Conservation (phyloP, 2,113 vertebrate genomes). For the Origma solitaria region DNA sequence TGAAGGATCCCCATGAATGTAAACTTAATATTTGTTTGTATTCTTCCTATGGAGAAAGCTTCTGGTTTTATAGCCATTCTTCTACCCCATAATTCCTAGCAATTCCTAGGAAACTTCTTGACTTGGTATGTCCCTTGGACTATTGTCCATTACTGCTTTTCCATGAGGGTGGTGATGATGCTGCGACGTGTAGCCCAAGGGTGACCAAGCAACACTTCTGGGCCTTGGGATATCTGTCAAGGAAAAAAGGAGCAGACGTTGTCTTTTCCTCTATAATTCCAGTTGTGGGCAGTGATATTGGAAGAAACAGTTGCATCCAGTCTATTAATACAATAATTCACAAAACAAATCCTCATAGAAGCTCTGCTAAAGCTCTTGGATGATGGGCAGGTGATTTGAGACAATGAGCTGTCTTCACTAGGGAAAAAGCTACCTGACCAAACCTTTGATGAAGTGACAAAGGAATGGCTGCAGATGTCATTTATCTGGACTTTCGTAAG, state of each 20-base stretch:
- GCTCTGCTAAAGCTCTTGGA: too few species aligned
- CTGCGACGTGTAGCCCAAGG: not conserved
- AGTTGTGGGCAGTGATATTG: rapidly evolving
- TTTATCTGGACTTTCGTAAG: not conserved
- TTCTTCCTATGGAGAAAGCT: not conserved
- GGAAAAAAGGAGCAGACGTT: not conserved
- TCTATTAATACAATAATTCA: not conserved
- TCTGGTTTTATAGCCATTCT: not conserved
- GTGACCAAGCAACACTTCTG: not conserved
- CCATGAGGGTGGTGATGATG: rapidly evolving
- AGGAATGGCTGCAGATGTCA: not conserved
- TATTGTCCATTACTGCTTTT: not conserved
- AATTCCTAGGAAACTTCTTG: not conserved
- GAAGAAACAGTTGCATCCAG: not conserved
- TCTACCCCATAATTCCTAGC: not conserved
- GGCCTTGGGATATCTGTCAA: not conserved
- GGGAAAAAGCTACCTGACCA: not conserved
- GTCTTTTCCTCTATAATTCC: not conserved
- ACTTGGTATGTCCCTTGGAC: not conserved
- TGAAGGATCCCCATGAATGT: not conserved
- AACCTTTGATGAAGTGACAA: not conserved
- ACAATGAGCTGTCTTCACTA: rapidly evolving
- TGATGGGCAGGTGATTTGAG: not conserved
- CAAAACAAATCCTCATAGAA: not conserved
- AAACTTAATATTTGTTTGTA: not conserved